Conservation (phyloP, 2,888 invertebrate species). For the Petrolisthes cinctipes region DNA sequence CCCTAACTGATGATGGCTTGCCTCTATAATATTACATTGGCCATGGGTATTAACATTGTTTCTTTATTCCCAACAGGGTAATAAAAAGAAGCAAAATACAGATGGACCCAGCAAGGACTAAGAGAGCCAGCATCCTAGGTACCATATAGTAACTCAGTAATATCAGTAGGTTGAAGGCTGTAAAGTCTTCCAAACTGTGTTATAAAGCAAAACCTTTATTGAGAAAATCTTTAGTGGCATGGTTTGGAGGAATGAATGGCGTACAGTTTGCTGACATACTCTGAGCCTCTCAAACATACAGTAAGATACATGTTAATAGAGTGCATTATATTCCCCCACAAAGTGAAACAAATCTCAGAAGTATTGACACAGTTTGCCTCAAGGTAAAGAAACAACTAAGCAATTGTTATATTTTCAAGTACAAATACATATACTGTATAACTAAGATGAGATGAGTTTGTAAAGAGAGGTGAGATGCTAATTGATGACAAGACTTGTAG, state of each 20-base stretch:
- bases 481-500: too few relatives aligned
- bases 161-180: too few relatives aligned
- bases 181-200: too few relatives aligned
- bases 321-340: background rate
- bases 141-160: background rate
- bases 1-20: too few relatives aligned
- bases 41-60: background rate
- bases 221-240: too few relatives aligned
- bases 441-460: background rate
- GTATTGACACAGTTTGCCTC: background rate
- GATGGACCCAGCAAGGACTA: conserved; percentile 35
- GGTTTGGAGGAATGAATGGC: too few relatives aligned
- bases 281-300: background rate
- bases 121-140: background rate
- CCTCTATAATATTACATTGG: too few relatives aligned
- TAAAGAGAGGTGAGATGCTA: too few relatives aligned
- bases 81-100: conserved; percentile 35
- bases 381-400: background rate
- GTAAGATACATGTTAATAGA: background rate
- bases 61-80: conserved; percentile 33
- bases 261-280: too few relatives aligned
- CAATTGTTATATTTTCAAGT: conserved; percentile 9
- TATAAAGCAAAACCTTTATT: too few relatives aligned
- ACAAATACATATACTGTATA: conserved; percentile 1
- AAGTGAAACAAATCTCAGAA: background rate